phyloP scores from a whole-genome alignment of 2,797 vertebrate genomes.

The Silurus lanzhouensis region DNA sequence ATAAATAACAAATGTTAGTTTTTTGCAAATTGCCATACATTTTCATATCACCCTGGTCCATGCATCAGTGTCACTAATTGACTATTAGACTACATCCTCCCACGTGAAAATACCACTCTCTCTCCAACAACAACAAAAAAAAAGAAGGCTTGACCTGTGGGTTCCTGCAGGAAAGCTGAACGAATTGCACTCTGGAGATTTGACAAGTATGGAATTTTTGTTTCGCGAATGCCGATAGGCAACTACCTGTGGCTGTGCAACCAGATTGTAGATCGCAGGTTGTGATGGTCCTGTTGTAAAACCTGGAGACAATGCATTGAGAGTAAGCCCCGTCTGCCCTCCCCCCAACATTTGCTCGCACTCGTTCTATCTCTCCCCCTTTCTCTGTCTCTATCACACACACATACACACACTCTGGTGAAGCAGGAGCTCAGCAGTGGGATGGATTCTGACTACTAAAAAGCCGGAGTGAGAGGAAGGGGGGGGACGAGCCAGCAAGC shows the following conservation, averaged over 20 bases:
- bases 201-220: slow-evolving; percentile 38
- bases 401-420: slow-evolving; percentile 68
- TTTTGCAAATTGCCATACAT: background rate
- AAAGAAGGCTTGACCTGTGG: background rate
- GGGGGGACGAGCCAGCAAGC: slow-evolving; percentile 57
- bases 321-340: slow-evolving; percentile 38
- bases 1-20: no score
- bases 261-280: slow-evolving; percentile 36
- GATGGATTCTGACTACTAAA: slow-evolving; percentile 87
- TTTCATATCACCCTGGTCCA: background rate
- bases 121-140: background rate
- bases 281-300: slow-evolving; percentile 45
- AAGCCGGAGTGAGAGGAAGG: slow-evolving; percentile 64
- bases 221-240: slow-evolving; percentile 26
- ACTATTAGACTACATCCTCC: background rate
- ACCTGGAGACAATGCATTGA: slow-evolving; percentile 49
- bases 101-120: background rate
- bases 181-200: slow-evolving; percentile 2
- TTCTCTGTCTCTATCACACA: slow-evolving; percentile 25
- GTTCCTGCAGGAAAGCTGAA: background rate
- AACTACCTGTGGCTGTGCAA: slow-evolving; percentile 55
- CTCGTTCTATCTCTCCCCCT: slow-evolving; percentile 23
- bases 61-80: background rate
- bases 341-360: slow-evolving; percentile 41
- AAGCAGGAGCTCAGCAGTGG: slow-evolving; percentile 81